Conservation (phyloP, 1,140 invertebrate species). For the Zelostemma sp. region DNA sequence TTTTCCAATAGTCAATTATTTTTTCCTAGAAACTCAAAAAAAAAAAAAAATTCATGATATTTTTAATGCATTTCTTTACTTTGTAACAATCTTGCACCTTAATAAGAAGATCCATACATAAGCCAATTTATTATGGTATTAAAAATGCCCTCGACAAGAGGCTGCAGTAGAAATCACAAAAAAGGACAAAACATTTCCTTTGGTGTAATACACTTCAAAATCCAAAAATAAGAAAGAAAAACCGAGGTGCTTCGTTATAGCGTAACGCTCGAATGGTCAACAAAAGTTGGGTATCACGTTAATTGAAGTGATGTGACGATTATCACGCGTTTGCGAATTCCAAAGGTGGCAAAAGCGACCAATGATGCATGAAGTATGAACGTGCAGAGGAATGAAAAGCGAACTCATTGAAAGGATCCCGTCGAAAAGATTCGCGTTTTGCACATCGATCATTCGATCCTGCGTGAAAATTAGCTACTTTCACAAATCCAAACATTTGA, state of each 20-base stretch:
- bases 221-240: constrained; percentile 5
- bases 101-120: too few species aligned
- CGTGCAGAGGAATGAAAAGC: constrained; percentile 36
- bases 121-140: too few species aligned
- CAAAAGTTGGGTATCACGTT: constrained; percentile 49
- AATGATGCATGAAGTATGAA: constrained; percentile 25
- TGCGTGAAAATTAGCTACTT: constrained; percentile 37
- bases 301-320: constrained; percentile 55
- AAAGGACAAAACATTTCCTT: too few species aligned
- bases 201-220: not conserved
- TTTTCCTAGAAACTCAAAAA: not conserved
- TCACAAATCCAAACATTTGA: constrained; percentile 9
- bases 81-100: too few species aligned
- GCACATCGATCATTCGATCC: constrained; percentile 21
- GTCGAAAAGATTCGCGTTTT: constrained; percentile 25
- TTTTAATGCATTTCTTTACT: not conserved
- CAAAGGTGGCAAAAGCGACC: constrained; percentile 44
- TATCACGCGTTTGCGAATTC: constrained; percentile 57
- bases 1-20: too few species aligned
- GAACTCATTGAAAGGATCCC: constrained; percentile 27
- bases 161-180: too few species aligned
- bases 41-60: constrained; percentile 33
- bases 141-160: too few species aligned
- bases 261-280: constrained; percentile 51
- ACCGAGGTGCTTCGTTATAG: constrained; percentile 53